Evolutionary conservation across 2,113 vertebrate genomes (phyloP), one percentile per base, ranked within the genome.

Genomic region (Garra rufa): DNA sequence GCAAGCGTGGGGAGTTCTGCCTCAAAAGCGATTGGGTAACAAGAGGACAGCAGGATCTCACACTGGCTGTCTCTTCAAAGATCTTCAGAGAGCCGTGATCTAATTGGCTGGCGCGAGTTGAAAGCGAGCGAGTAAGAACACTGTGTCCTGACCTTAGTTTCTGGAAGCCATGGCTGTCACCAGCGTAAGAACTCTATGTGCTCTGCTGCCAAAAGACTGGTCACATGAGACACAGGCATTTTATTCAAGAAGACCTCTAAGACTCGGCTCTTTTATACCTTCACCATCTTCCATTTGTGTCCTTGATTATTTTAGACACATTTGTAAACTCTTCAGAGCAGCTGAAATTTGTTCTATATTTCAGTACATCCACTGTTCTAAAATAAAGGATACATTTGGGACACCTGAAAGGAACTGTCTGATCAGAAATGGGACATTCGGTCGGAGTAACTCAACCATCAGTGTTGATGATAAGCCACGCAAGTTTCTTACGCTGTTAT

Each of bases 131-230:
- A 44, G 43, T 28, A 71, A 63, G 91, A 89, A 93, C 89, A 55
- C 3, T 8, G 73, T 90, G 92, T 91, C 55, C 91, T 85, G 10
- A 86, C 86, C 74, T 85, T 38, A 85, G 87, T 61, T 81, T 28
- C 67, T 78, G 38, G 65, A 85, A 82, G 82, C 59, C 74, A 46
- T 74, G 50, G 84, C 75, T 82, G 87, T 69, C 55, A 81, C 77
- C 80, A 43, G 41, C 43, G 63, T 38, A 85, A 81, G 79, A 57
- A 52, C 85, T 83, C 34, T 30, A 21, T 8, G 48, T 85, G 65
- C 81, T 81, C 43, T 10, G 85, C 83, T 15, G 76, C 63, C 9
- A 48, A 48, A 41, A 63, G 74, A 41, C 61, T 50, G 44, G 80
- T 84, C 55, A 81, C 67, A 80, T 26, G 44, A 57, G 14, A 50